Conservation (phyloP, 2,113 vertebrate species). For the Litocranius walleri region DNA sequence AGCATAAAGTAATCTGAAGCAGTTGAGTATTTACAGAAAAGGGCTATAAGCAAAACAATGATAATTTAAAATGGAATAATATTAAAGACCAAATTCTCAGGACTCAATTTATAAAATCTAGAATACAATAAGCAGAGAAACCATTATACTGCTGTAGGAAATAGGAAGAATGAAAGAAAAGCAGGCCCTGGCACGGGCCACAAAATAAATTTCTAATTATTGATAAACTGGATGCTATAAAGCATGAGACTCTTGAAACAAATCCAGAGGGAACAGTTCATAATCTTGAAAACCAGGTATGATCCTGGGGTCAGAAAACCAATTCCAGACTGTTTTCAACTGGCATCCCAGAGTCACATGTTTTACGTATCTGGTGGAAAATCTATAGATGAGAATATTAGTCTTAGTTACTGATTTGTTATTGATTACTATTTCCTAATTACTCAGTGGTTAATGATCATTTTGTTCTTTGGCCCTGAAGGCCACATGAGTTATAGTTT, state of each 20-base stretch:
- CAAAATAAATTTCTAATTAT: not conserved
- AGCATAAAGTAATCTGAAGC: not conserved
- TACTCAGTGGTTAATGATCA: too few species aligned
- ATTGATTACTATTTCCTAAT: too few species aligned
- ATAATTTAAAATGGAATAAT: not conserved
- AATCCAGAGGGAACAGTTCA: not conserved
- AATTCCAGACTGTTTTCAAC: not conserved
- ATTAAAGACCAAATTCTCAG: not conserved
- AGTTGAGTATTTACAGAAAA: conserved; percentile 8
- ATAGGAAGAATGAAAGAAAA: not conserved
- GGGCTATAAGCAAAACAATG: not conserved
- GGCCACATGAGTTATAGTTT: too few species aligned
- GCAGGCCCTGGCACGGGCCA: rapidly evolving
- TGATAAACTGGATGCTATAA: not conserved
- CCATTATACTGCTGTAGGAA: not conserved
- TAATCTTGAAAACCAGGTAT: not conserved
- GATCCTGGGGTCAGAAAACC: not conserved
- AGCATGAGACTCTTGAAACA: too few species aligned
- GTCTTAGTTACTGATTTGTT: too few species aligned
- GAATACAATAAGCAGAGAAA: not conserved
- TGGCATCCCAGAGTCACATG: not conserved
- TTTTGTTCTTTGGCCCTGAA: too few species aligned
- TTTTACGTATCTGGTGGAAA: too few species aligned
- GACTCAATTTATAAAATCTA: not conserved
- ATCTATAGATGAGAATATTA: too few species aligned